These are phyloP conservation scores for Ecliptopera silaceata DNA, from an alignment of 2,888 invertebrate species.

Conservation along the genomic window DNA sequence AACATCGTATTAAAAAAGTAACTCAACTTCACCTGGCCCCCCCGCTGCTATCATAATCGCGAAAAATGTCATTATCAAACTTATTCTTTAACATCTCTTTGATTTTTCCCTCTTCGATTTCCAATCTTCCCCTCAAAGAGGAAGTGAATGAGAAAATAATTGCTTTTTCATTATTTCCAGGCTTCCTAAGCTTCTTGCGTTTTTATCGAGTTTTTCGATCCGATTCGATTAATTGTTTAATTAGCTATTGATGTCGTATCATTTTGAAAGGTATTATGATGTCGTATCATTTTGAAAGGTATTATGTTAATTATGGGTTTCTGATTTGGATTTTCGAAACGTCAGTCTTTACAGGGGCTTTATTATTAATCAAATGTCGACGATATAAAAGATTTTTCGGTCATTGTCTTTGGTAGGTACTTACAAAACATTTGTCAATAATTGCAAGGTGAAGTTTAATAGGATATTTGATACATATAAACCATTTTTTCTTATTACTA, in stretches of 20 bases:
- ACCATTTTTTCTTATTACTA: no score
- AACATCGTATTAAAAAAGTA: conserved; percentile 17
- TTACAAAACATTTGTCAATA: no score
- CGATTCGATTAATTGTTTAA: conserved; percentile 37
- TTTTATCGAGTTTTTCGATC: conserved; percentile 30
- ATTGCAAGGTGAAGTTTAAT: no score
- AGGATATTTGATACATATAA: no score
- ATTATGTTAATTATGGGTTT: conserved; percentile 21
- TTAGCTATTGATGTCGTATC: conserved; percentile 32
- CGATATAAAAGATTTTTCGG: no score
- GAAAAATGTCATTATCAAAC: conserved; percentile 56
- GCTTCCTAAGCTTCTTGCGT: conserved; percentile 49
- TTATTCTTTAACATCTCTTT: conserved; percentile 67
- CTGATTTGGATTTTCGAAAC: conserved; percentile 3
- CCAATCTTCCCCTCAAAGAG: conserved; percentile 61
- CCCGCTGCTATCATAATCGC: conserved; percentile 72
- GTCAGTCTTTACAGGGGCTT: neutral
- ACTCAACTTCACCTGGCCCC: conserved; percentile 53
- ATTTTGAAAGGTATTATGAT: conserved; percentile 25
- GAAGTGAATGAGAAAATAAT: conserved; percentile 73
- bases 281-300: conserved; percentile 24
- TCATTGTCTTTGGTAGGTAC: no score
- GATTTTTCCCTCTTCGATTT: conserved; percentile 65
- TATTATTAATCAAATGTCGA: no score
- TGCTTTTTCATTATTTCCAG: conserved; percentile 66